Evolutionary conservation across 2,888 invertebrate genomes (phyloP).

Genomic region (Drosophila paracracens): DNA sequence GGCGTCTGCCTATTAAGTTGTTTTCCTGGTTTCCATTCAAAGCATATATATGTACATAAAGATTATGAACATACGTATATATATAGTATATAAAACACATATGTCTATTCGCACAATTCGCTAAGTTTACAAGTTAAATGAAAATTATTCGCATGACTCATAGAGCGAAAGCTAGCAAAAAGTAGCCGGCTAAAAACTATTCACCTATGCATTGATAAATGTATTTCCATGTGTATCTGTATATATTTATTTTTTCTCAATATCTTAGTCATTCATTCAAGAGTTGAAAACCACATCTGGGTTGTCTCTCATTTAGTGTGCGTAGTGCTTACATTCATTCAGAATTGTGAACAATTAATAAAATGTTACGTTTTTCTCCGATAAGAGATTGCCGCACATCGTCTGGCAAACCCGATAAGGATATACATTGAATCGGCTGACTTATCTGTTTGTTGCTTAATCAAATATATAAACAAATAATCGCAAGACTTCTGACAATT

Average conservation of each 20-base stretch:
- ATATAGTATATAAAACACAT: conserved; percentile 23
- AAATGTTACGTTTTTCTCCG: background rate
- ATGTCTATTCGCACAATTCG: conserved; percentile 55
- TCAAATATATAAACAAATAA: background rate
- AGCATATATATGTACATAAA: background rate
- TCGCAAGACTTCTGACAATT: conserved; percentile 9
- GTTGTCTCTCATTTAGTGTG: conserved; percentile 19
- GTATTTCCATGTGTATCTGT: conserved; percentile 5
- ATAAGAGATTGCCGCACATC: background rate
- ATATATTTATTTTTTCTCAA: conserved; percentile 29
- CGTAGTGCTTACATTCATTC: conserved; percentile 18
- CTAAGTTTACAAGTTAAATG: conserved; percentile 55
- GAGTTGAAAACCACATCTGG: conserved; percentile 40
- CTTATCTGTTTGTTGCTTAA: background rate
- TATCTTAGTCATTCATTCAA: conserved; percentile 61
- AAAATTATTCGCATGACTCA: conserved; percentile 65
- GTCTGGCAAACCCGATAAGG: background rate
- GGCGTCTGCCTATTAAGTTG: conserved; percentile 12
- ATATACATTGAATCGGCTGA: background rate
- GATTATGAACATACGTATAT: background rate
- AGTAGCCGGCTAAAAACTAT: conserved; percentile 28
- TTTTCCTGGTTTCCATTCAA: conserved; percentile 31
- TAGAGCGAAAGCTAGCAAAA: conserved; percentile 1
- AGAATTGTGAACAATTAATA: background rate
- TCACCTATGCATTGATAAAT: conserved; percentile 11